phyloP scores from a whole-genome alignment of 2,888 invertebrate genomes.

The Drosophila yooni region DNA sequence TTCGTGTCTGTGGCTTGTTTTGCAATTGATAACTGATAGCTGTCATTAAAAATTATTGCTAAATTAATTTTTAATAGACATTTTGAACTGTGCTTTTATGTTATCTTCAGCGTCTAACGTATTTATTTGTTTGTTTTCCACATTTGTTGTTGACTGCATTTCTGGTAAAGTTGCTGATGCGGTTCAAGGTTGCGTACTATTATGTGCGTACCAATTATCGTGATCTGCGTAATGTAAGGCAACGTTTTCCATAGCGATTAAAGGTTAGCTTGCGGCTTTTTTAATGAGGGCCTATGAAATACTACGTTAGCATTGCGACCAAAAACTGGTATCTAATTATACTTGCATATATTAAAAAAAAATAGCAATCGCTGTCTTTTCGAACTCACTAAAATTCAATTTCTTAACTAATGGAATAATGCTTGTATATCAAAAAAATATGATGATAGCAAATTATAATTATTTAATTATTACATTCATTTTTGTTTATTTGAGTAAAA shows the following conservation, averaged over 20 bases:
- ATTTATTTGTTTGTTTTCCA: constrained; percentile 19
- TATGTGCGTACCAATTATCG: constrained; percentile 28
- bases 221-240: constrained; percentile 4
- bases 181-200: constrained; percentile 51
- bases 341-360: background rate
- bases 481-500: background rate
- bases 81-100: constrained; percentile 16
- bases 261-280: background rate
- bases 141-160: constrained; percentile 19
- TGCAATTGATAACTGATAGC: constrained; percentile 26
- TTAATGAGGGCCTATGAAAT: background rate
- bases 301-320: background rate
- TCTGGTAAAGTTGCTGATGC: constrained; percentile 16
- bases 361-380: background rate
- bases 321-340: background rate
- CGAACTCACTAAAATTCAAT: background rate
- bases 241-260: constrained; percentile 6
- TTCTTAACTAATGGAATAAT: background rate
- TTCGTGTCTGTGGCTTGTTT: constrained; percentile 36
- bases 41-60: constrained; percentile 45
- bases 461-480: constrained; percentile 22
- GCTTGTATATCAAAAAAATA: background rate
- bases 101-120: constrained; percentile 32
- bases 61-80: constrained; percentile 43
- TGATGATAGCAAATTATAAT: constrained; percentile 21